Conservation (phyloP, 2,888 invertebrate species). For the Laspeyria flexula region DNA sequence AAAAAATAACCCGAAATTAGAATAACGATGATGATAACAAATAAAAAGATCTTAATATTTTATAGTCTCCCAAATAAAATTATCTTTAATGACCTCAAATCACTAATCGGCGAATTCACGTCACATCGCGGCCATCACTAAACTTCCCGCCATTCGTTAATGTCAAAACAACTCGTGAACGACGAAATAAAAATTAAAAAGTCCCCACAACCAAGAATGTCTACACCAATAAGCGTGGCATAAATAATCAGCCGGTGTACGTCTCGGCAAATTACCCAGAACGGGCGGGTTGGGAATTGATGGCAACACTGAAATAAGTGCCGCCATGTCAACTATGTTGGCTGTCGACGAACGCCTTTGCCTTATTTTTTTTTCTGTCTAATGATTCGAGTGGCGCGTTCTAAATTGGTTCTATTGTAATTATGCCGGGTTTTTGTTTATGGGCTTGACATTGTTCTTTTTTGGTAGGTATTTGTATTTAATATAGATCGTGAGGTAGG, state of each 20-base stretch:
- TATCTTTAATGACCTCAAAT: conserved; percentile 8
- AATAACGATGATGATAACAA: no score
- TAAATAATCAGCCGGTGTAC: conserved; percentile 74
- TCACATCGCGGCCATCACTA: conserved; percentile 34
- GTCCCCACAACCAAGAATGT: conserved; percentile 58
- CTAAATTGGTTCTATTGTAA: conserved; percentile 62
- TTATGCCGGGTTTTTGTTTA: conserved; percentile 33
- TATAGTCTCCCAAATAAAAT: no score
- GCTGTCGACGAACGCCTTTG: conserved; percentile 56
- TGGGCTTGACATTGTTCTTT: conserved; percentile 10
- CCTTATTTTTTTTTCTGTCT: conserved; percentile 50
- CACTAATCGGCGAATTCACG: conserved; percentile 44
- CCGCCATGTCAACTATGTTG: conserved; percentile 64
- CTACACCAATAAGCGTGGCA: conserved; percentile 69
- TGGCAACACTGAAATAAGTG: conserved; percentile 68
- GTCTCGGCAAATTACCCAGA: conserved; percentile 79
- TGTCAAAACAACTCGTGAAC: conserved; percentile 54
- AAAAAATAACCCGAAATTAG: no score
- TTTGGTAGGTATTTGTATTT: not conserved
- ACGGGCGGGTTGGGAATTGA: conserved; percentile 69
- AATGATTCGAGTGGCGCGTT: conserved; percentile 49
- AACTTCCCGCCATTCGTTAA: conserved; percentile 53
- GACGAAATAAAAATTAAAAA: conserved; percentile 58
- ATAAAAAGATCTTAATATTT: no score
- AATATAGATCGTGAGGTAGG: not conserved